Base-by-base conservation (phyloP, 35 echinoderm and acorn worm genomes). In the Stichopus chloronotus region DNA sequence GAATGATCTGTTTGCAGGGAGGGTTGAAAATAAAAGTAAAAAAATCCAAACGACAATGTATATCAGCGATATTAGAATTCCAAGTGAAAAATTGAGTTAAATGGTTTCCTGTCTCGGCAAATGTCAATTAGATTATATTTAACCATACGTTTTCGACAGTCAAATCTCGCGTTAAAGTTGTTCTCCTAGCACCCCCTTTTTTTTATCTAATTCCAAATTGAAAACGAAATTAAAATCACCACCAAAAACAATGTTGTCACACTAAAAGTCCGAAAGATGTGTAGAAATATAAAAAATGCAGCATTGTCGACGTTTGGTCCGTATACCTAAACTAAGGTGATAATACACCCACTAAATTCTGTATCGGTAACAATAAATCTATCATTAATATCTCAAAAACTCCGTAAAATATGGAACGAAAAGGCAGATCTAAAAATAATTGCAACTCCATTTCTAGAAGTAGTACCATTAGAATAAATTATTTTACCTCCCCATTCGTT, bases 391-490 rank as follows among this genome's bases (percentile, higher is more conserved):
- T 84, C 81, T 5, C 21, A 84, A 52, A 52, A 84, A 19, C 5
- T 52, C 17, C 55, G 9, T 9, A 19, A 54, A 10, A 5, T 84
- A 84, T 57, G 24, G 8, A 57, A 84, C 1, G 6, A 53, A 84
- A 84, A 11, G 24, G 17, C 81, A 52, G 81, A 43, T 57, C 81
- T 84, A 57, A 84, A 5, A 52, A 52, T 43, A 84, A 84, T 84
- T 9, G 81, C 81, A 23, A 84, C 81, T 19, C 81, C 81, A 1
- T 19, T 84, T 19, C 81, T 84, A 17, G 81, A n/a, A 57, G 14
- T 84, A 13, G 81, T 84, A 9, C 81, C 81, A 84, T 84, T 5
- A 9, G 81, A 84, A 84, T 52, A 84, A 84, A 84, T 81, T 12
- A 81, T 10, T 84, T 57, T 52, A 19, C 81, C 81, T 19, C 81